Evolutionary conservation across 2,888 invertebrate genomes (phyloP).

Genomic region (Caenorhabditis parvicauda): DNA sequence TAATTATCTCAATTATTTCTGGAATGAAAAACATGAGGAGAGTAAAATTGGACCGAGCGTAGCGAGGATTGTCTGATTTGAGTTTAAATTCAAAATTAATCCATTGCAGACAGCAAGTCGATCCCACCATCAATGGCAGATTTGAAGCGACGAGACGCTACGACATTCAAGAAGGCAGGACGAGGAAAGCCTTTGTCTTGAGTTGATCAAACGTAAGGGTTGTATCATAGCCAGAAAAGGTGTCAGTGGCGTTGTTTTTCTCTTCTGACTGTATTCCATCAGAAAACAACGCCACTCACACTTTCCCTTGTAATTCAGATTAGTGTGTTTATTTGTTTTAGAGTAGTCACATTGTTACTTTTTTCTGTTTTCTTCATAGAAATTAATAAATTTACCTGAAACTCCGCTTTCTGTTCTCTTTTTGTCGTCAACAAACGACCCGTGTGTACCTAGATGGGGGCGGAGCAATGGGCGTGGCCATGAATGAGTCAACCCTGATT

Average conservation of each 20-base stretch:
- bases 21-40: too few species aligned
- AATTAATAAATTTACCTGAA: not conserved
- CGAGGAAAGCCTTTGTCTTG: constrained; percentile 54
- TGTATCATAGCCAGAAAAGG: too few species aligned
- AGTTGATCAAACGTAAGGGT: too few species aligned
- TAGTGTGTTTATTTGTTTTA: not conserved
- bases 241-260: not conserved
- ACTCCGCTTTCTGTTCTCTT: not conserved
- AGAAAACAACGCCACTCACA: too few species aligned
- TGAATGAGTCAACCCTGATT: not conserved
- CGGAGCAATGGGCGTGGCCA: not conserved
- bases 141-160: constrained; percentile 44
- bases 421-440: not conserved
- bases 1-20: too few species aligned
- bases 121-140: constrained; percentile 46
- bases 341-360: constrained; percentile 1
- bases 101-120: constrained; percentile 30
- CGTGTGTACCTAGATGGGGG: not conserved
- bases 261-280: not conserved
- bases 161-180: constrained; percentile 57
- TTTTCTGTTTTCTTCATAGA: not conserved
- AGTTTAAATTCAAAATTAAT: too few species aligned
- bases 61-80: too few species aligned
- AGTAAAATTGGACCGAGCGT: too few species aligned
- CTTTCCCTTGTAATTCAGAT: too few species aligned